Conservation (phyloP, 2,888 invertebrate genomes). For the Lasioglossum marginatum region DNA sequence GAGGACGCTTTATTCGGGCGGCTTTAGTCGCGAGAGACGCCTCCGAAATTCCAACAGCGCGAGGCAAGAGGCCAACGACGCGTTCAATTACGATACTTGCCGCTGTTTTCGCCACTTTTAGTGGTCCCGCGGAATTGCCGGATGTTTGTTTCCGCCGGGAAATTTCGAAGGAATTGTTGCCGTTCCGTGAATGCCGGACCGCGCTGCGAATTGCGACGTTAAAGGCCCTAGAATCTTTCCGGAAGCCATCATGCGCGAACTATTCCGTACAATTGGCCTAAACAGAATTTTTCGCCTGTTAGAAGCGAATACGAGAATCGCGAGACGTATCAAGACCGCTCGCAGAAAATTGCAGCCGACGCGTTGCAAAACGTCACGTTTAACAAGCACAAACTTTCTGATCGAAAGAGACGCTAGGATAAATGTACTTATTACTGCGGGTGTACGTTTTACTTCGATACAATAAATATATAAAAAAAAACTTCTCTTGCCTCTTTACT, state of each 20-base stretch:
- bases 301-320: neutral
- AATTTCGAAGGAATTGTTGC: neutral
- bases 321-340: neutral
- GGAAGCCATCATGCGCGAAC: neutral
- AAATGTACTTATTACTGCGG: too few relatives aligned
- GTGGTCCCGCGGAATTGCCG: neutral
- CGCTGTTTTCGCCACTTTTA: conserved; percentile 9
- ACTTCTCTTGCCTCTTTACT: too few relatives aligned
- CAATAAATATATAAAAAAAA: too few relatives aligned
- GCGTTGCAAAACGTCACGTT: too few relatives aligned
- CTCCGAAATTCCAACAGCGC: conserved; percentile 23
- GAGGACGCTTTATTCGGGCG: neutral
- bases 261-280: neutral
- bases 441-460: too few relatives aligned
- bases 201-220: neutral
- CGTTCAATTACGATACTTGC: conserved; percentile 8
- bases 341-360: too few relatives aligned
- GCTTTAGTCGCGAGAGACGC: neutral
- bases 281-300: neutral
- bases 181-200: neutral
- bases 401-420: too few relatives aligned
- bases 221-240: neutral
- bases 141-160: neutral
- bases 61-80: neutral
- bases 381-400: too few relatives aligned